These are phyloP conservation scores for Parnassius mnemosyne DNA, from an alignment of 2,888 invertebrate species.

Conservation along the genomic window DNA sequence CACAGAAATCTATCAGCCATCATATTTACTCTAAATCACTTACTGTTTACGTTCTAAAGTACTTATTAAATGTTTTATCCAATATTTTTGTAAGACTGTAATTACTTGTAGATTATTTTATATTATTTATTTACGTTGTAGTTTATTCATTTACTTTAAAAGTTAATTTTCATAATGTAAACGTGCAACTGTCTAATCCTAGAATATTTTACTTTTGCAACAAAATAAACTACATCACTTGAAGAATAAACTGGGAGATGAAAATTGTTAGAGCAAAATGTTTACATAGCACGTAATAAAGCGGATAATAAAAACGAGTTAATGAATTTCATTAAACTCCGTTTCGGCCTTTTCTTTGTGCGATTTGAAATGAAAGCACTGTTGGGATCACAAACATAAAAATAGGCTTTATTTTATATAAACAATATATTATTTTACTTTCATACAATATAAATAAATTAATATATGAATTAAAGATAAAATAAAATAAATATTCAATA, in stretches of 20 bases:
- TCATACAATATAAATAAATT: background rate
- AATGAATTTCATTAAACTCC: constrained; percentile 22
- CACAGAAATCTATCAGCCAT: no score
- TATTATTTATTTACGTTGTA: background rate
- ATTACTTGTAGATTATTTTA: no score
- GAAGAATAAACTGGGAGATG: background rate
- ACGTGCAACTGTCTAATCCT: no score
- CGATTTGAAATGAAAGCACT: constrained; percentile 9
- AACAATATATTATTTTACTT: background rate
- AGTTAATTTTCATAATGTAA: no score
- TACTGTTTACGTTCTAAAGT: no score
- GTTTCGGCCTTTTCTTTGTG: constrained; percentile 16
- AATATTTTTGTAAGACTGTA: no score
- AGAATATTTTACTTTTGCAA: no score
- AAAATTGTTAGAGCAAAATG: no score
- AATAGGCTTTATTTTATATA: background rate
- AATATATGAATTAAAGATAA: background rate
- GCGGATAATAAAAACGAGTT: constrained; percentile 19
- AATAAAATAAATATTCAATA: background rate
- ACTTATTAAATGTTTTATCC: no score
- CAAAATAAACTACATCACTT: no score
- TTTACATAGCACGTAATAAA: constrained; percentile 1
- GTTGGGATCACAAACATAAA: background rate
- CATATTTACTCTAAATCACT: no score
- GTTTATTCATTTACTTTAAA: background rate